Evolutionary conservation across 2,113 vertebrate genomes (phyloP).

Genomic region (Sinosuthora webbiana): DNA sequence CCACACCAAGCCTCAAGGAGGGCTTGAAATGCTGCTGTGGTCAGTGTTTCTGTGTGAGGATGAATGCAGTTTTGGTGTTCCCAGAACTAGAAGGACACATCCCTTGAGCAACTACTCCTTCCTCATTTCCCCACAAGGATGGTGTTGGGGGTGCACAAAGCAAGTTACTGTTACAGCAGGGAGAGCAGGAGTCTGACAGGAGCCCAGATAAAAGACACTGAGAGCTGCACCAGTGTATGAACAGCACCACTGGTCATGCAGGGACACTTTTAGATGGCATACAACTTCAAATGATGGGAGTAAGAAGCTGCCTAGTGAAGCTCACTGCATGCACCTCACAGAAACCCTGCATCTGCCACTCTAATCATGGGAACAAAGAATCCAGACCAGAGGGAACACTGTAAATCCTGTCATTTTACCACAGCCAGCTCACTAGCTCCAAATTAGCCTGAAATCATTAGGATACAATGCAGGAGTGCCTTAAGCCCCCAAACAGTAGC

Average conservation of each 20-base stretch:
- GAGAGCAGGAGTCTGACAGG: neutral
- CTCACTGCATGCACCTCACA: neutral
- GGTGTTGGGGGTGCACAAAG: neutral
- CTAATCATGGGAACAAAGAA: neutral
- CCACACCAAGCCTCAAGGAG: neutral
- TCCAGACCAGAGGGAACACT: accelerated
- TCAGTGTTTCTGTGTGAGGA: neutral
- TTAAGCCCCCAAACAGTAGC: neutral
- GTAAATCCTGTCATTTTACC: neutral
- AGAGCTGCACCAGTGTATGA: neutral
- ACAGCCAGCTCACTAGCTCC: neutral
- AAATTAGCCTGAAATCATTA: neutral
- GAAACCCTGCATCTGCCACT: neutral
- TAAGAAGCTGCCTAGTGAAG: neutral
- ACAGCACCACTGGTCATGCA: neutral
- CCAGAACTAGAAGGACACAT: neutral
- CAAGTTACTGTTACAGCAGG: neutral
- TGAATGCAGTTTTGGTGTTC: neutral
- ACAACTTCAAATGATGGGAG: neutral
- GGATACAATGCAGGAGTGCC: neutral
- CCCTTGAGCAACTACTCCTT: neutral
- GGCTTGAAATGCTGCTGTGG: neutral
- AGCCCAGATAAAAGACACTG: neutral
- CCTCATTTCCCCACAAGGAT: neutral
- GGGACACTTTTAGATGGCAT: neutral